Base-by-base conservation (phyloP, 2,888 invertebrate species). In the Perithous albicinctus region DNA sequence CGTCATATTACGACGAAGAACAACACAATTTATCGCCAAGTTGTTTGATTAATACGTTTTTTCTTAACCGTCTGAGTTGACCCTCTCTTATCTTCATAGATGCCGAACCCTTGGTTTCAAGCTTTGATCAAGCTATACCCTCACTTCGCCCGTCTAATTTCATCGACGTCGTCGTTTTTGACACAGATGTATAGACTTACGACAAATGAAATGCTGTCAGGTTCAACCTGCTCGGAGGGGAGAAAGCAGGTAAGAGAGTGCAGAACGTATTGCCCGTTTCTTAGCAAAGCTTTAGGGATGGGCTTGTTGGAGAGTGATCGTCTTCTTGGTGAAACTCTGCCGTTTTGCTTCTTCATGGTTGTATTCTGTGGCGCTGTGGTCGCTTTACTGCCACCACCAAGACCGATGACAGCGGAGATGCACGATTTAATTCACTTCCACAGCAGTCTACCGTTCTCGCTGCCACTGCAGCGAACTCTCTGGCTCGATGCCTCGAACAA, bases 351-450 rank as follows among this genome's bases (percentile, higher is more conserved):
- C 59, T 72, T 54, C 29, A 56, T 15, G 61, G 18, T 63, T 35
- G 29, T 63, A 64, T 70, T 54, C 23, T 26, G 29, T 26, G 26
- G 54, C 29, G 29, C 29, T 29, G 66, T 20, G 29, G 35, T 20
- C n/a, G 64, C 10, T n/a, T 78, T 15, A 26, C 54, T 38, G 51
- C 8, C 43, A 26, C 12, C 23, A 8, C 54, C 66, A 32, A 59
- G 59, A 46, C 56, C 46, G 73, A 70, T 41, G 78, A 74, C 74
- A 66, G 74, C 38, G 77, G 64, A 81, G 77, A 81, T 74, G 77
- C 81, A 81, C 73, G 67, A 54, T 64, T 82, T 82, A 78, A 78
- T 82, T 78, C 64, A 75, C 81, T 78, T 81, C 56, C 32, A 64
- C 59, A 18, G 48, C 41, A 69, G 43, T 26, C 26, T 32, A 4